Evolutionary conservation across 2,113 vertebrate genomes (phyloP).

Genomic region (Peucedramus taeniatus): DNA sequence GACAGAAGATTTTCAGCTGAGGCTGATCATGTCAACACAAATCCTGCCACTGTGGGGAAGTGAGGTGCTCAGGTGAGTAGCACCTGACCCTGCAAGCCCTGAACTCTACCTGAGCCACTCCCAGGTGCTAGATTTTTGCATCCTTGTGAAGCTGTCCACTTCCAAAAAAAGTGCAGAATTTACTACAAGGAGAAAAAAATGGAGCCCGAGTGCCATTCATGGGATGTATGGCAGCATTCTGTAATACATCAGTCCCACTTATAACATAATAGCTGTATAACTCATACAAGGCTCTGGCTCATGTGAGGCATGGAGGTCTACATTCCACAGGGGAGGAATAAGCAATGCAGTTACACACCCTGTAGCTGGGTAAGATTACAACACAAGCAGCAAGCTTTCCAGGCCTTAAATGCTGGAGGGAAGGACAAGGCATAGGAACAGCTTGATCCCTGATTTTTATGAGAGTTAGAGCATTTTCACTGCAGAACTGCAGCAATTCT

Average conservation of each 20-base stretch:
- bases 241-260: constrained; percentile 70
- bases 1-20: not conserved
- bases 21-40: not conserved
- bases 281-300: constrained; percentile 50
- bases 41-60: not conserved
- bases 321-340: constrained; percentile 66
- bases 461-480: not conserved
- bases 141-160: not conserved
- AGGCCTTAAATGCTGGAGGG: not conserved
- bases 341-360: constrained; percentile 39
- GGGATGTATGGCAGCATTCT: constrained; percentile 57
- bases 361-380: constrained; percentile 12
- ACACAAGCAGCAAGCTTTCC: not conserved
- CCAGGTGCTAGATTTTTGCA: not conserved
- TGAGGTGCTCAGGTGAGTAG: not conserved
- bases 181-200: constrained; percentile 43
- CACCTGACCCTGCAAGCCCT: not conserved
- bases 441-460: not conserved
- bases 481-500: not conserved
- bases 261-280: constrained; percentile 71
- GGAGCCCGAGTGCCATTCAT: not conserved
- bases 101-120: not conserved
- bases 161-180: constrained; percentile 13
- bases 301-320: constrained; percentile 45
- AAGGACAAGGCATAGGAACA: not conserved